Percentiles rank a stretch among this genome's conserved stretches.
Evolutionary conservation across 2,797 vertebrate genomes (phyloP).

Genomic region (Emydoidea blandingii): DNA sequence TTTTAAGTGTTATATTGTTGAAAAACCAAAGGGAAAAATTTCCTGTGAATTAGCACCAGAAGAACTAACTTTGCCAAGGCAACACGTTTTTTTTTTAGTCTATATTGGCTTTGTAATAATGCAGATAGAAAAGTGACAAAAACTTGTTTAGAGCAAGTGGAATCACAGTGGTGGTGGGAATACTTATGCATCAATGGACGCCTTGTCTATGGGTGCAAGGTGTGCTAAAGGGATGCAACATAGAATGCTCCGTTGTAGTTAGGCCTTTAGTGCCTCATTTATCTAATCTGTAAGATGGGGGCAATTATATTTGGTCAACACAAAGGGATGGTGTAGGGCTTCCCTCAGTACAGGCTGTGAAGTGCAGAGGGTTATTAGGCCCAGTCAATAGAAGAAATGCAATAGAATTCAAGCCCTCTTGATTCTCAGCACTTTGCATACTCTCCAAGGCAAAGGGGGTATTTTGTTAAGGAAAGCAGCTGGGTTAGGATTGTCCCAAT

Average conservation of each 20-base stretch:
- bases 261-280: background rate
- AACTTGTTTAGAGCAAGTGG: rapidly evolving
- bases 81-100: background rate
- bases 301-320: background rate
- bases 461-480: conserved; percentile 13
- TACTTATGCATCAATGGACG: background rate
- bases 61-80: background rate
- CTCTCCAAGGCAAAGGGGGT: background rate
- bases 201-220: background rate
- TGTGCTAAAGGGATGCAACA: background rate
- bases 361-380: background rate
- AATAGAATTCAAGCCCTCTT: background rate
- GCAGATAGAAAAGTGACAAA: rapidly evolving
- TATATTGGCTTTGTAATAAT: rapidly evolving
- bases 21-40: background rate
- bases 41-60: background rate
- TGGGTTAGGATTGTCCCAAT: background rate
- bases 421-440: background rate
- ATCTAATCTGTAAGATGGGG: background rate
- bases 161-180: background rate
- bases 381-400: background rate
- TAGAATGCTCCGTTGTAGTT: background rate
- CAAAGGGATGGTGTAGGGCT: background rate
- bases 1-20: background rate
- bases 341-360: background rate